Conservation (phyloP, 2,113 vertebrate species). For the Carassius gibelio region DNA sequence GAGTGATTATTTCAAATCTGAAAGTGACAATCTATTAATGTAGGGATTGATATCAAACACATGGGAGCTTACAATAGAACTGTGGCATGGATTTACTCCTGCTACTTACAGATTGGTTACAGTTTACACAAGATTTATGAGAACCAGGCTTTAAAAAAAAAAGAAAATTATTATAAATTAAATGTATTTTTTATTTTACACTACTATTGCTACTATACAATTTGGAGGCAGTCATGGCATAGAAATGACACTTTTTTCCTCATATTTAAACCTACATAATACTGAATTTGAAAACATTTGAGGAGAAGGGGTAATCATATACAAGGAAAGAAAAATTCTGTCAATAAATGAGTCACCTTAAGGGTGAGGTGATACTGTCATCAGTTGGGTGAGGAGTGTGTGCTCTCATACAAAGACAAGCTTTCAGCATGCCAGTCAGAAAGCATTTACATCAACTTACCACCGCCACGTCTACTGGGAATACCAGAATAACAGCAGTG, state of each 20-base stretch:
- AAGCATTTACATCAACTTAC: conserved; percentile 63
- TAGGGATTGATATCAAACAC: conserved; percentile 11
- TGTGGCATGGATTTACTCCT: neutral
- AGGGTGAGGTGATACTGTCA: conserved; percentile 63
- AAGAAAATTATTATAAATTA: neutral
- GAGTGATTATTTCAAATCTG: conserved; percentile 22
- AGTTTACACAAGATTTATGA: neutral
- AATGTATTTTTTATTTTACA: neutral
- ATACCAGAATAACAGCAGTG: conserved; percentile 61
- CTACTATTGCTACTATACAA: neutral
- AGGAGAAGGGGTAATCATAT: conserved; percentile 9
- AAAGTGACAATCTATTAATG: conserved; percentile 30
- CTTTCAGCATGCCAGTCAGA: conserved; percentile 67
- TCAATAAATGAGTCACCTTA: conserved; percentile 66
- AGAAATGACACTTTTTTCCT: neutral
- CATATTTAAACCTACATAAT: neutral
- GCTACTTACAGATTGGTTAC: neutral
- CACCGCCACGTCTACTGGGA: conserved; percentile 64
- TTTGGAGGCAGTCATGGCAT: neutral
- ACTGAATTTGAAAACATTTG: neutral
- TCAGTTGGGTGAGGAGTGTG: conserved; percentile 44
- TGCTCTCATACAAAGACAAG: conserved; percentile 42
- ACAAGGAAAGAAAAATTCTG: conserved; percentile 1
- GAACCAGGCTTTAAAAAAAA: neutral
- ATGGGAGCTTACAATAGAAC: neutral